Base-by-base conservation (phyloP, 2,888 invertebrate species). In the Incurvaria masculella region DNA sequence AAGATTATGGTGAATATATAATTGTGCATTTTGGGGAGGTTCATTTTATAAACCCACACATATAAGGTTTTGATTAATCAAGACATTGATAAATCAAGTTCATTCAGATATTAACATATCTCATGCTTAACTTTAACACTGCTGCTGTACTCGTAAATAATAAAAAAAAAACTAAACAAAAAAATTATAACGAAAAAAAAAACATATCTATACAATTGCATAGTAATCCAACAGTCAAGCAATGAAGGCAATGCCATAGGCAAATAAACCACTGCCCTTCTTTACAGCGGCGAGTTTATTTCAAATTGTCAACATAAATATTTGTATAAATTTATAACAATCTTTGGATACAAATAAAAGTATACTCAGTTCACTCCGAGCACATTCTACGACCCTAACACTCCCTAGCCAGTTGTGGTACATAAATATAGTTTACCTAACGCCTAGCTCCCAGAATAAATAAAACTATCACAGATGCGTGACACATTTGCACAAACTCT, bases 261-360 rank as follows among this genome's bases (percentile, higher is more conserved):
- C 33, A 33, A 33, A 33, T 8, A 33, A 33, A 33, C 33, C 14
- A 33, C 14, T n/a, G n/a, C n/a, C 33, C 6, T 3, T 33, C 4
- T 8, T 33, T 23, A 46, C 26, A 42, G 26, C 44, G 48, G 21
- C 39, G 38, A 39, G 23, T 48, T 47, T 76, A 75, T 74, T 75
- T 68, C 68, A 74, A 72, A 73, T 72, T 73, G 11, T 33, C 66
- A 78, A 76, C 78, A 76, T 78, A 76, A 76, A 76, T 76, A 78
- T 72, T 49, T 45, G 74, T 78, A 76, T 75, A 78, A 75, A 76
- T 76, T 74, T 17, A 75, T 76, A 78, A 76, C 78, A 76, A 76
- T 78, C 76, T 78, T 78, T 78, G 76, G 76, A 74, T 74, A 72
- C 72, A 72, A 70, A 4, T 21, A 10, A 14, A 14, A 33, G 33